Conservation (phyloP, 1,140 invertebrate genomes). For the Drosophila sucinea region DNA sequence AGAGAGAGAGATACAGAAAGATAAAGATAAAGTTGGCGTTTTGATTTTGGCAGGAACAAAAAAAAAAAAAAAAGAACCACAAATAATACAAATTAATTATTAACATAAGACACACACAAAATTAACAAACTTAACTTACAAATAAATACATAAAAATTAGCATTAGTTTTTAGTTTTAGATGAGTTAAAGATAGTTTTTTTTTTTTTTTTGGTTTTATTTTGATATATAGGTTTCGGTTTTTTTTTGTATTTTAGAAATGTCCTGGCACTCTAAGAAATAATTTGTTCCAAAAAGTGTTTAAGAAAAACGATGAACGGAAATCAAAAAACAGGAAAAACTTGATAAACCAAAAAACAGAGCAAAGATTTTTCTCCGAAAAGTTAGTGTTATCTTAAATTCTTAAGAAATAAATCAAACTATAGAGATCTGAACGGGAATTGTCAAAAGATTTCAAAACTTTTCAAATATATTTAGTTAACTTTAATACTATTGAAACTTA, state of each 20-base stretch:
- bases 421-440: no score
- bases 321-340: background rate
- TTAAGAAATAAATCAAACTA: no score
- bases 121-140: constrained; percentile 71
- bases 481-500: background rate
- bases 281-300: constrained; percentile 61
- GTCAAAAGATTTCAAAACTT: no score
- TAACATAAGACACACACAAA: constrained; percentile 66
- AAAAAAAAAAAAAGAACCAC: background rate
- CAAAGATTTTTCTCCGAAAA: background rate
- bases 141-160: constrained; percentile 34
- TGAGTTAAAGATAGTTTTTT: constrained; percentile 40
- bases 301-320: constrained; percentile 32
- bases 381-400: no score
- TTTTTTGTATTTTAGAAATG: constrained; percentile 62
- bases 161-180: constrained; percentile 23
- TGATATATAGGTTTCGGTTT: constrained; percentile 37
- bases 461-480: no score
- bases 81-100: background rate
- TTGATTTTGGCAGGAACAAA: constrained; percentile 34
- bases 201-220: constrained; percentile 48
- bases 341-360: constrained; percentile 37
- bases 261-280: constrained; percentile 78
- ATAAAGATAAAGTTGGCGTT: constrained; percentile 65
- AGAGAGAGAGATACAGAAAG: constrained; percentile 64